Evolutionary conservation across 2,797 vertebrate genomes (phyloP).

Genomic region (Lacerta bilineata): DNA sequence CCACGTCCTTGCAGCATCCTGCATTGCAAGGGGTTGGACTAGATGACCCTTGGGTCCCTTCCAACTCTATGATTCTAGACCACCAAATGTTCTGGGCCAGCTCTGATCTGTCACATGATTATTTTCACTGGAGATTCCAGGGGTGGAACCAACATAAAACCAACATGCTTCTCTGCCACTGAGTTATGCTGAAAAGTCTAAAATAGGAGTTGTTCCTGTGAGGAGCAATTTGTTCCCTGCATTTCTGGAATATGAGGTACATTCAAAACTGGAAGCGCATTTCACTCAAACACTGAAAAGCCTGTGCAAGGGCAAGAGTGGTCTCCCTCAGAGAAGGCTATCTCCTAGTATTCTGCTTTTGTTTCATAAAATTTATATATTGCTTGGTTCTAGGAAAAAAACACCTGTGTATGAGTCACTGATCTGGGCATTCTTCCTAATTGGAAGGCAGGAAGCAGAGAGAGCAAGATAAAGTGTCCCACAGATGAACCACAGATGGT

Average conservation of each 20-base stretch:
- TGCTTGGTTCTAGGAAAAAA: too few species aligned
- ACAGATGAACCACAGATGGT: neutral
- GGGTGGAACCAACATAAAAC: neutral
- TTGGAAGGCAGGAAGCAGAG: neutral
- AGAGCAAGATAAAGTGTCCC: neutral
- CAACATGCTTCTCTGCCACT: neutral
- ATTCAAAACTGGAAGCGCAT: neutral
- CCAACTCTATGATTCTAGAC: too few species aligned
- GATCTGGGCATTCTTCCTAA: neutral
- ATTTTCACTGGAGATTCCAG: neutral
- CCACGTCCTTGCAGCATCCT: neutral
- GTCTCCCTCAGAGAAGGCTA: neutral
- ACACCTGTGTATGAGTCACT: neutral
- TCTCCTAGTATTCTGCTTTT: neutral
- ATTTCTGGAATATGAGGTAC: neutral
- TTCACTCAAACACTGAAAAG: neutral
- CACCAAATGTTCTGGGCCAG: neutral
- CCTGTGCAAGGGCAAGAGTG: neutral
- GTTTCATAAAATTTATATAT: too few species aligned
- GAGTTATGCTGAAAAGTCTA: neutral
- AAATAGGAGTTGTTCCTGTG: neutral
- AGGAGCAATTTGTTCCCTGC: neutral
- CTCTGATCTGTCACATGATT: neutral
- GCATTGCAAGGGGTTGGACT: too few species aligned
- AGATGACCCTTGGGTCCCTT: too few species aligned